Evolutionary conservation across 2,113 vertebrate genomes (phyloP).

Genomic region (Machaerirhynchus nigripectus): DNA sequence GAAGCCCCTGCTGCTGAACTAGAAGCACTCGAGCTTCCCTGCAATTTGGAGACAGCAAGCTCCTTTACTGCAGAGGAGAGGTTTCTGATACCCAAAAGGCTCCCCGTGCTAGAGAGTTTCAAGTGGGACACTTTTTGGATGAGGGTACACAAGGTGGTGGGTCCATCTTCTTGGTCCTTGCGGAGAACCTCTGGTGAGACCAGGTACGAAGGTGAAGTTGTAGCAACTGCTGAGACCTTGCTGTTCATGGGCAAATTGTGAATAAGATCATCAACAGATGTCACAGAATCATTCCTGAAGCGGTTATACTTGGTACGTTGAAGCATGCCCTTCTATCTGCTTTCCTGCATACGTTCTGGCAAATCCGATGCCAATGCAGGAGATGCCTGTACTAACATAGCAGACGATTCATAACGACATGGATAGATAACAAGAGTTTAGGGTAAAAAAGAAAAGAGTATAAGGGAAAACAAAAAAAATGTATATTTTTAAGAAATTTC

Average conservation of each 20-base stretch:
- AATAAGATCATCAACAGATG: conserved; percentile 96
- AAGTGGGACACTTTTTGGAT: conserved; percentile 98
- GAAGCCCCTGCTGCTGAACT: conserved; percentile 78
- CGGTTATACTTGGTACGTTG: conserved; percentile 99
- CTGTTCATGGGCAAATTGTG: conserved; percentile 95
- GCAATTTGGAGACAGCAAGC: conserved; percentile 93
- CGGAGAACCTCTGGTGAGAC: conserved; percentile 81
- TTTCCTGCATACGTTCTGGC: conserved; percentile 86
- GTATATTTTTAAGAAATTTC: conserved; percentile 24
- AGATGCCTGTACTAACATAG: conserved; percentile 87
- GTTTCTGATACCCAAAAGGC: conserved; percentile 90
- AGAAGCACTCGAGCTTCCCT: conserved; percentile 82
- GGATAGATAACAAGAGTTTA: not conserved
- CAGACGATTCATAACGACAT: conserved; percentile 76
- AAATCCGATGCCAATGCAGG: conserved; percentile 83
- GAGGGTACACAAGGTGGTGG: conserved; percentile 91
- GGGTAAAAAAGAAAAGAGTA: not conserved
- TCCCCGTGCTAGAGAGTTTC: conserved; percentile 92
- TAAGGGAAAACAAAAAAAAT: not conserved
- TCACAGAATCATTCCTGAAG: conserved; percentile 99
- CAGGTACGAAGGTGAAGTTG: conserved; percentile 83
- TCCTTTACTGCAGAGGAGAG: conserved; percentile 96
- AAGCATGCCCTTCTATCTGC: conserved; percentile 98
- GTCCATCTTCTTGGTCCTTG: conserved; percentile 89
- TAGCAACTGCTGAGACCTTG: conserved; percentile 88